Evolutionary conservation across 2,888 invertebrate genomes (phyloP).

Genomic region (Hirtodrosophila duncani): DNA sequence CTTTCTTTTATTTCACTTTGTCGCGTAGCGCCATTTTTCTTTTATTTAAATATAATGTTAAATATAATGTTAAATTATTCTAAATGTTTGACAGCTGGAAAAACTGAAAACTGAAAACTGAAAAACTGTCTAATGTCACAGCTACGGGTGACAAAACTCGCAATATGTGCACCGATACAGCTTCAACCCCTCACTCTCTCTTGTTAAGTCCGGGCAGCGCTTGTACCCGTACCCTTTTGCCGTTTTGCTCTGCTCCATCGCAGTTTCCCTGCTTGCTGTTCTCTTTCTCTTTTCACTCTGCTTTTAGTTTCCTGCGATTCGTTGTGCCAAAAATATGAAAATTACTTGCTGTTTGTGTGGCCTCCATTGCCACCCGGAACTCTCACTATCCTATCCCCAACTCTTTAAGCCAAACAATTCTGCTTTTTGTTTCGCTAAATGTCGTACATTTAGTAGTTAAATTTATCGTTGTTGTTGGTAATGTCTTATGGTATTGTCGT

Average conservation of each 20-base stretch:
- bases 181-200: neutral
- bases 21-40: slow-evolving; percentile 38
- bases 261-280: slow-evolving; percentile 28
- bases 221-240: neutral
- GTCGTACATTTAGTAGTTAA: slow-evolving; percentile 41
- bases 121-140: slow-evolving; percentile 37
- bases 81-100: slow-evolving; percentile 60
- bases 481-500: slow-evolving; percentile 47
- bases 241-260: slow-evolving; percentile 32
- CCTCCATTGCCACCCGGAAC: slow-evolving; percentile 3
- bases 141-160: slow-evolving; percentile 39
- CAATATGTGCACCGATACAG: slow-evolving; percentile 6
- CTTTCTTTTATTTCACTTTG: neutral
- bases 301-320: slow-evolving; percentile 26
- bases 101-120: slow-evolving; percentile 25
- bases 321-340: slow-evolving; percentile 57
- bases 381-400: no score
- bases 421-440: slow-evolving; percentile 31
- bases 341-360: slow-evolving; percentile 37
- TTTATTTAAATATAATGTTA: slow-evolving; percentile 20
- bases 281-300: slow-evolving; percentile 7
- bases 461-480: slow-evolving; percentile 39
- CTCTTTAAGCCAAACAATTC: slow-evolving; percentile 16
- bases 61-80: slow-evolving; percentile 39
- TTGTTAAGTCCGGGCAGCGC: no score